Evolutionary conservation across 2,888 invertebrate genomes (phyloP).

Genomic region (Koerneria pararmatus): DNA sequence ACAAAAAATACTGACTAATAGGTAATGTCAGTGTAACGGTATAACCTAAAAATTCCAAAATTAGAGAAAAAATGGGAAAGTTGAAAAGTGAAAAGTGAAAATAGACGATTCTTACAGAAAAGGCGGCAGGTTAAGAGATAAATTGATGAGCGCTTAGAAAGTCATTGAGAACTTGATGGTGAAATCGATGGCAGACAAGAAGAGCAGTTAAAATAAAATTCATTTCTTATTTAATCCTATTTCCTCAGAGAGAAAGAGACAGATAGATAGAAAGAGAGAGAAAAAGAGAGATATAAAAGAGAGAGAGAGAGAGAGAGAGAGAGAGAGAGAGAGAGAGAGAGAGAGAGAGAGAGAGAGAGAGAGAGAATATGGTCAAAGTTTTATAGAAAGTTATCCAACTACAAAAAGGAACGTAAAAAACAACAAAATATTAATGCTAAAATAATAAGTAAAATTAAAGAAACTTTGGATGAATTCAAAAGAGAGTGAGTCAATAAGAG

Average conservation of each 20-base stretch:
- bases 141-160: too few species aligned
- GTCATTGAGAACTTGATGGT: too few species aligned
- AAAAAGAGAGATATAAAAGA: background rate
- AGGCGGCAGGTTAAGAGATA: constrained; percentile 5
- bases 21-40: too few species aligned
- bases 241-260: background rate
- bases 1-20: too few species aligned
- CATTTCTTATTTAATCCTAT: too few species aligned
- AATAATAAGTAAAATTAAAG: constrained; percentile 25
- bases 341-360: background rate
- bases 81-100: too few species aligned
- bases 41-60: too few species aligned
- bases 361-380: background rate
- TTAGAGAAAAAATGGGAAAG: too few species aligned
- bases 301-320: constrained; percentile 19
- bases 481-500: constrained; percentile 25
- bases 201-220: too few species aligned
- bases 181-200: too few species aligned
- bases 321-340: constrained; percentile 17
- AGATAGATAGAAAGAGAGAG: constrained; percentile 5
- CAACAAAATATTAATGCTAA: background rate
- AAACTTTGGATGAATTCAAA: constrained; percentile 29
- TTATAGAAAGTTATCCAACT: background rate
- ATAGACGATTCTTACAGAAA: background rate
- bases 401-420: too few species aligned